Evolutionary conservation across 2,113 vertebrate species (phyloP).

Genomic region (Bubalus kerabau): DNA sequence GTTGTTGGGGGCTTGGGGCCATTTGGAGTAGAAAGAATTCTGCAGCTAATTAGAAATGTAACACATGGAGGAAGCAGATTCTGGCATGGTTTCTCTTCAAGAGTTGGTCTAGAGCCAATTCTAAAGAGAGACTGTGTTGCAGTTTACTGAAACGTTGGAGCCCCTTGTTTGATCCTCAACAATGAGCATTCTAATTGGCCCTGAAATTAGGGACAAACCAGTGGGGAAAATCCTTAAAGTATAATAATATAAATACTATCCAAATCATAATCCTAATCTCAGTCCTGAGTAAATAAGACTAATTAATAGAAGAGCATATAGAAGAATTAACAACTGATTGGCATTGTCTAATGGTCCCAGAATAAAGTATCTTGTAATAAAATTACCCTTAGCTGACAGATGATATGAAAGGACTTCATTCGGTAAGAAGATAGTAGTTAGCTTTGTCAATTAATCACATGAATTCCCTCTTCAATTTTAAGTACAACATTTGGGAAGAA

Average conservation of each 20-base stretch:
- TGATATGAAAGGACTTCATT: not conserved
- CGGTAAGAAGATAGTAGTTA: not conserved
- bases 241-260: not conserved
- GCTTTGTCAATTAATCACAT: not conserved
- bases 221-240: slow-evolving; percentile 34
- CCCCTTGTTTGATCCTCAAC: not conserved
- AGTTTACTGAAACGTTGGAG: not conserved
- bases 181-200: not conserved
- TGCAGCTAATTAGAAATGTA: slow-evolving; percentile 40
- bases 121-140: not conserved
- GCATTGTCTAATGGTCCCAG: not conserved
- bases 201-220: not conserved
- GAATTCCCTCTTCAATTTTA: not conserved
- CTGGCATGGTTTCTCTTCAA: not conserved
- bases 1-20: slow-evolving; percentile 35
- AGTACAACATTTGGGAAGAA: not conserved
- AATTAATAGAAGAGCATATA: not conserved
- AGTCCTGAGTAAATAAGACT: slow-evolving; percentile 5
- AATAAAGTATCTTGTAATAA: not conserved
- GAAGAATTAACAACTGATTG: not conserved
- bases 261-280: not conserved
- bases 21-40: slow-evolving; percentile 39
- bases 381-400: not conserved
- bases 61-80: not conserved
- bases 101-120: not conserved